Conservation (phyloP, 2,888 invertebrate species). For the Meghimatium bilineatum region DNA sequence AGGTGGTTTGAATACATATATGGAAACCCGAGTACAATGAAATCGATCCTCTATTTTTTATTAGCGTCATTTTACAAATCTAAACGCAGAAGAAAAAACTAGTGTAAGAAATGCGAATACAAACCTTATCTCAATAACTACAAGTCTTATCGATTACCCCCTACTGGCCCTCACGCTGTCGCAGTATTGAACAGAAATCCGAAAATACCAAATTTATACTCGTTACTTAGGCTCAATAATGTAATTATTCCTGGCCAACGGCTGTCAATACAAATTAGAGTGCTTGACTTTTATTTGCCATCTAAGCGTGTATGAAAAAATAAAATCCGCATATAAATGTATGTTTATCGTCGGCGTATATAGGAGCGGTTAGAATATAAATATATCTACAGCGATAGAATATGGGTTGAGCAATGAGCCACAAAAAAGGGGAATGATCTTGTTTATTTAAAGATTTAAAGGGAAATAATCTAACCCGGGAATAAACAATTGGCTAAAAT, state of each 20-base stretch:
- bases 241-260: background rate
- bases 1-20: no score
- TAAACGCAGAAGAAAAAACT: background rate
- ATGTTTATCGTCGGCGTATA: no score
- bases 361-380: background rate
- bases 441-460: background rate
- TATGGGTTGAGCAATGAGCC: background rate
- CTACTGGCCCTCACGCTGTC: background rate
- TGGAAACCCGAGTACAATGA: no score
- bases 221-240: background rate
- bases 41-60: no score
- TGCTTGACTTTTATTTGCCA: background rate
- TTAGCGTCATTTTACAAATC: no score
- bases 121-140: background rate
- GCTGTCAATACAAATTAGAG: background rate
- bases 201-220: background rate
- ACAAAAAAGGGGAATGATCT: background rate
- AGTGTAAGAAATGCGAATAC: background rate
- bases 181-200: background rate
- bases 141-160: background rate
- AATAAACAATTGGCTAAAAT: no score
- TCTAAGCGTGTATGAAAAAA: background rate
- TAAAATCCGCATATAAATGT: no score
- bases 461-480: background rate
- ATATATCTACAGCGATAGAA: background rate